Evolutionary conservation across 1,140 invertebrate genomes (phyloP).

Genomic region (Heliothis virescens): DNA sequence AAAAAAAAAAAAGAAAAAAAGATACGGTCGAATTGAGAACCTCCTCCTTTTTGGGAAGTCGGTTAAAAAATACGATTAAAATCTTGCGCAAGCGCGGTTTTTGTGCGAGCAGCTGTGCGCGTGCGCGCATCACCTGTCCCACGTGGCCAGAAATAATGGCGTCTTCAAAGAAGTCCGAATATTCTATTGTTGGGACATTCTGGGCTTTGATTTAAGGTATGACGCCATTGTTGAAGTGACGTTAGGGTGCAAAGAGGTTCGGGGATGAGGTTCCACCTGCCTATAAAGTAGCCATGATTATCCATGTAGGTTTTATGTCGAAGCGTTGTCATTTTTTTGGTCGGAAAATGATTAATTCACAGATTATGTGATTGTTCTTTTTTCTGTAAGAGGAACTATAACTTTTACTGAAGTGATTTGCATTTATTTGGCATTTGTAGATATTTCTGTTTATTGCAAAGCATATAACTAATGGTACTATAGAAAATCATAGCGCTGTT

Average conservation of each 20-base stretch:
- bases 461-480: no score
- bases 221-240: constrained; percentile 47
- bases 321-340: neutral
- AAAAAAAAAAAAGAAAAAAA: no score
- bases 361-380: neutral
- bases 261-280: constrained; percentile 45
- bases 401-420: neutral
- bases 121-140: constrained; percentile 80
- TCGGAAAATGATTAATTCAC: neutral
- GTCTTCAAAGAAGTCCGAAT: constrained; percentile 67
- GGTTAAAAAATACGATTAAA: constrained; percentile 80
- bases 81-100: constrained; percentile 79
- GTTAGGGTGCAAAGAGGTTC: constrained; percentile 17
- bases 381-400: neutral
- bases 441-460: no score
- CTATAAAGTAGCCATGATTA: constrained; percentile 34
- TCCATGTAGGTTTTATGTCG: neutral
- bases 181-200: constrained; percentile 69
- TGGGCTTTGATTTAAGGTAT: constrained; percentile 73
- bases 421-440: neutral
- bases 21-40: no score
- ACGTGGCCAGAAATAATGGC: constrained; percentile 79
- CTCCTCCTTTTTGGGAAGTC: no score
- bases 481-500: no score
- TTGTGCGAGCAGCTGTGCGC: constrained; percentile 77